A percentile compares a stretch with the other conserved stretches of the same genome.
phyloP scores from a whole-genome alignment of 2,888 invertebrate genomes.

The Monoplex corrugatus region DNA sequence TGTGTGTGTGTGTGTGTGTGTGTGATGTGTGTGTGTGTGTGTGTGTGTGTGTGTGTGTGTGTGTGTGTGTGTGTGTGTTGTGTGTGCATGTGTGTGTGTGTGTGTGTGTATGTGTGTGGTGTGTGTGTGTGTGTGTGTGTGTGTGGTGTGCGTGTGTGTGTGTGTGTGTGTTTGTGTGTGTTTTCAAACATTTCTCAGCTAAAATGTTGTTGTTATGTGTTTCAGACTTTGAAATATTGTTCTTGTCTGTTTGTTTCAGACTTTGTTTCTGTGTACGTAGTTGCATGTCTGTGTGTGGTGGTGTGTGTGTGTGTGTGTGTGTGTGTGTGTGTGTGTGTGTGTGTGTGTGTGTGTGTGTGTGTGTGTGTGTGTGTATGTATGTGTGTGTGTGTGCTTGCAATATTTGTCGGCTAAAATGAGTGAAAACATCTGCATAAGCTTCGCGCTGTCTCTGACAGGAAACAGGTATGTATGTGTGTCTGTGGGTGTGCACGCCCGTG shows the following conservation, averaged over 20 bases:
- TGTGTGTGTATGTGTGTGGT: no score
- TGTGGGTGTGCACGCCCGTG: no score
- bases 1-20: background rate
- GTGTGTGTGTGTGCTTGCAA: background rate
- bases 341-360: background rate
- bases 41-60: background rate
- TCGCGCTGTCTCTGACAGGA: background rate
- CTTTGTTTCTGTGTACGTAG: background rate
- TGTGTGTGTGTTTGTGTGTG: background rate
- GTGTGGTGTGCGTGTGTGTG: no score
- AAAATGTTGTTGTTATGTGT: background rate
- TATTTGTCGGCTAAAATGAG: background rate
- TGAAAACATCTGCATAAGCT: no score
- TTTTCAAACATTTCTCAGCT: background rate
- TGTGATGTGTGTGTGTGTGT: background rate
- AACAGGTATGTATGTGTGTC: background rate
- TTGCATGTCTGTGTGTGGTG: background rate
- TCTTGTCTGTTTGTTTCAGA: background rate
- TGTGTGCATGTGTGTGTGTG: no score
- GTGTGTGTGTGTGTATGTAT: background rate
- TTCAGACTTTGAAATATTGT: no score
- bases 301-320: background rate
- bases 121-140: no score
- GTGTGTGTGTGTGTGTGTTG: background rate
- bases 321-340: background rate